A percentile compares a stretch with the other conserved stretches of the same genome.
These are phyloP conservation scores for Strix uralensis DNA, from an alignment of 2,113 vertebrate genomes.

Conservation along the genomic window DNA sequence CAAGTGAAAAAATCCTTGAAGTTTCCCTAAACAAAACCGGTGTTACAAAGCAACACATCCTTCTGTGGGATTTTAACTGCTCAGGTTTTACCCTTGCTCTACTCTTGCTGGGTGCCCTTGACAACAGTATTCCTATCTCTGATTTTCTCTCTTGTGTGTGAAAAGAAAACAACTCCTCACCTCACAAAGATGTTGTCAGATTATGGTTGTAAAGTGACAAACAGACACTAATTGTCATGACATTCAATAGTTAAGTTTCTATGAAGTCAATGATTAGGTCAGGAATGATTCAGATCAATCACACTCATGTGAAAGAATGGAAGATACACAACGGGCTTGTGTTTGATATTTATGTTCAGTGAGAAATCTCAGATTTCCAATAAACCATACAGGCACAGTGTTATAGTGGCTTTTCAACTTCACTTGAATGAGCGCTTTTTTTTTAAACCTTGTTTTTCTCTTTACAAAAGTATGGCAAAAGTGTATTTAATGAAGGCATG, in stretches of 20 bases:
- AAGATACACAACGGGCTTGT: background rate
- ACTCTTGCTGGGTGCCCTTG: background rate
- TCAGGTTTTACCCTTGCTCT: background rate
- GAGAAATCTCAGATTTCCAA: background rate
- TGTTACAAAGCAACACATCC: background rate
- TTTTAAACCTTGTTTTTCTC: background rate
- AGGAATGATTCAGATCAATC: background rate
- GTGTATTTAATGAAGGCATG: fast-evolving
- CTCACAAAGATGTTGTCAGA: background rate
- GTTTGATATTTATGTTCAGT: background rate
- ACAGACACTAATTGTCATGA: background rate
- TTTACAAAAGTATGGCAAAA: background rate
- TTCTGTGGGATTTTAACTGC: background rate
- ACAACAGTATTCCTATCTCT: background rate
- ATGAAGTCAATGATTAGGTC: background rate
- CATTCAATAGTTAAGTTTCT: background rate
- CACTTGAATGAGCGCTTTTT: background rate
- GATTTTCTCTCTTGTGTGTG: background rate
- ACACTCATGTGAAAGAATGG: background rate
- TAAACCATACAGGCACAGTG: background rate
- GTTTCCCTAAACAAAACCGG: background rate
- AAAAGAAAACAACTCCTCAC: background rate
- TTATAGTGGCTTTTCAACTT: background rate
- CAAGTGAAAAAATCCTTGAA: background rate
- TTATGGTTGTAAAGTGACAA: background rate